A percentile compares a stretch with the other conserved stretches of the same genome.
Evolutionary conservation across 30 jellyfish, hydroid and myxozoan genomes (phyloP).

Genomic region (Sanderia malayensis): DNA sequence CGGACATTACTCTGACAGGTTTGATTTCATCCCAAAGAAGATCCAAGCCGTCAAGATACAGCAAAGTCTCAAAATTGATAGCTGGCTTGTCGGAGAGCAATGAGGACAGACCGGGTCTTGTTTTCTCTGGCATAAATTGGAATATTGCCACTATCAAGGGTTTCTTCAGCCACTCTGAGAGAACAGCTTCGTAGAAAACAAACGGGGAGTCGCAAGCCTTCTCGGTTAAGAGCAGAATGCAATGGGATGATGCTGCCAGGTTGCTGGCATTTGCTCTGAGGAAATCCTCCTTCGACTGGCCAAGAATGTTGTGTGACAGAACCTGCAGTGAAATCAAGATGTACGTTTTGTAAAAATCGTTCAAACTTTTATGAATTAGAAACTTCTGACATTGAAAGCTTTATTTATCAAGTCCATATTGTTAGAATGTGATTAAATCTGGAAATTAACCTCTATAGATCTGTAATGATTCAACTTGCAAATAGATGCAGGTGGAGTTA

Average conservation of each 20-base stretch:
- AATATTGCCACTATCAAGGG: slow-evolving; percentile 45
- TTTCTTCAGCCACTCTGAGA: slow-evolving; percentile 40
- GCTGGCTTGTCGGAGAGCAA: slow-evolving; percentile 39
- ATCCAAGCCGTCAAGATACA: slow-evolving; percentile 53
- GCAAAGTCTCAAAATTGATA: slow-evolving; percentile 37
- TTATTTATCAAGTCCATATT: too few relatives aligned
- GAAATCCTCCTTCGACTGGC: slow-evolving; percentile 69
- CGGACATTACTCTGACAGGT: slow-evolving; percentile 32
- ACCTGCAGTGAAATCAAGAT: slow-evolving; percentile 16
- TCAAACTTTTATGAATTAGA: too few relatives aligned
- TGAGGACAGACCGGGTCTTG: slow-evolving; percentile 30
- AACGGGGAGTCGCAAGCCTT: slow-evolving; percentile 51
- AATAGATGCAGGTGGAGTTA: too few relatives aligned
- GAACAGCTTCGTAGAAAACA: slow-evolving; percentile 48
- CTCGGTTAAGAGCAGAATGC: slow-evolving; percentile 36
- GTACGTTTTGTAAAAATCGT: too few relatives aligned
- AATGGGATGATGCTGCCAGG: slow-evolving; percentile 38
- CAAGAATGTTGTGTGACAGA: slow-evolving; percentile 45
- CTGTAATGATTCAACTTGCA: too few relatives aligned
- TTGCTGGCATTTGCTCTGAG: slow-evolving; percentile 23
- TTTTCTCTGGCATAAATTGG: slow-evolving; percentile 10
- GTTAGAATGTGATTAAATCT: too few relatives aligned
- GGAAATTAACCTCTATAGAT: too few relatives aligned
- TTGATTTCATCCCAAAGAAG: slow-evolving; percentile 37
- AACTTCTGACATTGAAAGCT: too few relatives aligned